Percentiles rank a stretch among this genome's conserved stretches.
Evolutionary conservation across 2,888 invertebrate genomes (phyloP).

Genomic region (Conops quadrifasciatus): DNA sequence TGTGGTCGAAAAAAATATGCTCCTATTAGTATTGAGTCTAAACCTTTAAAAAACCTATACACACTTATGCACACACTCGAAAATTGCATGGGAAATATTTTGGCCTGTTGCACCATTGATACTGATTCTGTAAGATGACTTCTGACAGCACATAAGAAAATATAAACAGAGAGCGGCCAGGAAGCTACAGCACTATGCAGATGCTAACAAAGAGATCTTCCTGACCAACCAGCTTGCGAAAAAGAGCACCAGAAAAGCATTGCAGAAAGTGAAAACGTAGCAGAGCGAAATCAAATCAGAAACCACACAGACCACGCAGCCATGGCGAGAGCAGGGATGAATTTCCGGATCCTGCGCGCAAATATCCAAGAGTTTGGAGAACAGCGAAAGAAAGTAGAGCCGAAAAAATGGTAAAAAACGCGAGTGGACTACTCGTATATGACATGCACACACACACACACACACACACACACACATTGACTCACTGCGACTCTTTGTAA

Average conservation of each 20-base stretch:
- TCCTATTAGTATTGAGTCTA: too few species aligned
- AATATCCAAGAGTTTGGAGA: background rate
- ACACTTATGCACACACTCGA: too few species aligned
- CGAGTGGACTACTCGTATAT: background rate
- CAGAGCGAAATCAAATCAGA: slow-evolving; percentile 9
- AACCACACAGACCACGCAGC: background rate
- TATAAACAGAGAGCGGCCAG: slow-evolving; percentile 32
- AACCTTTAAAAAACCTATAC: too few species aligned
- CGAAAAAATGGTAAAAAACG: slow-evolving; percentile 5
- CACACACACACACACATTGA: background rate
- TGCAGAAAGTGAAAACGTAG: slow-evolving; percentile 31
- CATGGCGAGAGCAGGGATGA: slow-evolving; percentile 18
- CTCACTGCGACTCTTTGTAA: background rate
- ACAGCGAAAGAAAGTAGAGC: background rate
- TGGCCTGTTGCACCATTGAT: slow-evolving; percentile 19
- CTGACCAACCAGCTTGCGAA: slow-evolving; percentile 20
- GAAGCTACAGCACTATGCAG: background rate
- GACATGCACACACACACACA: slow-evolving; percentile 8
- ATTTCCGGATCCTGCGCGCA: slow-evolving; percentile 33
- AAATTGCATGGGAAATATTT: background rate
- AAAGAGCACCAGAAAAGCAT: slow-evolving; percentile 30
- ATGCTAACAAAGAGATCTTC: background rate
- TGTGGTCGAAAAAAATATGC: too few species aligned
- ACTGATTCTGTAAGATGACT: background rate
- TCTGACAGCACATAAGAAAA: slow-evolving; percentile 20